A percentile compares a stretch with the other conserved stretches of the same genome.
Evolutionary conservation across 1,140 invertebrate genomes (phyloP).

Genomic region (Musca domestica): DNA sequence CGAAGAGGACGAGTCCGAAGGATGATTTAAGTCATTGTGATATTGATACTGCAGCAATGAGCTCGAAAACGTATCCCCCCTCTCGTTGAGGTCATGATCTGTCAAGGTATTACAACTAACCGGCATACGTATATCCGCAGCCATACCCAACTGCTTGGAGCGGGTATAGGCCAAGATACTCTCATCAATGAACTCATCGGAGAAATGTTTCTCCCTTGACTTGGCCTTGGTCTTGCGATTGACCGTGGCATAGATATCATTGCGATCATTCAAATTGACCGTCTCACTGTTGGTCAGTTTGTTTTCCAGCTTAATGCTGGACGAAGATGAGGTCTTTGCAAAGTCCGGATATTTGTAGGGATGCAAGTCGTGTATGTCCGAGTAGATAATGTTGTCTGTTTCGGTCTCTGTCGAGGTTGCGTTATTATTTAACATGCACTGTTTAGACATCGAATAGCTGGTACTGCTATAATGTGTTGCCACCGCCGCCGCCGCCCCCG

Average conservation of each 20-base stretch:
- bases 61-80: constrained; percentile 39
- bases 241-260: constrained; percentile 52
- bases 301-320: constrained; percentile 40
- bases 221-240: constrained; percentile 53
- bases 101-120: constrained; percentile 3
- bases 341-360: constrained; percentile 50
- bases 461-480: constrained; percentile 55
- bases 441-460: constrained; percentile 55
- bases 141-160: constrained; percentile 45
- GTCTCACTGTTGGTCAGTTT: constrained; percentile 50
- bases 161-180: constrained; percentile 47
- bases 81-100: constrained; percentile 33
- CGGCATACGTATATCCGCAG: constrained; percentile 18
- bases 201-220: constrained; percentile 49
- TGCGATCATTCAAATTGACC: constrained; percentile 47
- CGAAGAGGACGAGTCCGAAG: constrained; percentile 49
- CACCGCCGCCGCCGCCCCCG: constrained; percentile 48
- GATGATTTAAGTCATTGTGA: constrained; percentile 51
- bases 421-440: constrained; percentile 52
- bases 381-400: constrained; percentile 53
- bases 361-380: constrained; percentile 51
- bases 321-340: constrained; percentile 17
- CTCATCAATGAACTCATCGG: constrained; percentile 52
- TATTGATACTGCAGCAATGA: constrained; percentile 42
- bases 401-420: constrained; percentile 50